phyloP scores from a whole-genome alignment of 2,113 vertebrate genomes.

The Probosciger aterrimus region DNA sequence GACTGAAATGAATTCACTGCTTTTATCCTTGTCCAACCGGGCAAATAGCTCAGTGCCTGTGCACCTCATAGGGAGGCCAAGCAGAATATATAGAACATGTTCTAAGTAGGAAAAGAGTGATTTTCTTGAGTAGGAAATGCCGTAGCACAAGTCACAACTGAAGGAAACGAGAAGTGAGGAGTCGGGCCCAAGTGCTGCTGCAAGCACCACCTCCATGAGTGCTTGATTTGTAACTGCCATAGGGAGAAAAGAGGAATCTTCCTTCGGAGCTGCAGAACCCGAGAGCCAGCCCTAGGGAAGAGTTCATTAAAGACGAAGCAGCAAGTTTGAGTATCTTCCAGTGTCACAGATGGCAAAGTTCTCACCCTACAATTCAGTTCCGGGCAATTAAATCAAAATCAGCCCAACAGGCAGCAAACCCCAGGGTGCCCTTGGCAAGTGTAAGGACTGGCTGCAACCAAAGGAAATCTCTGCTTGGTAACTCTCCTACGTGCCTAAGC shows the following conservation, averaged over 20 bases:
- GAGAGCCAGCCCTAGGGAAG: neutral
- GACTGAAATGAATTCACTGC: constrained; percentile 7
- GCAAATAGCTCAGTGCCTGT: neutral
- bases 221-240: rapidly evolving
- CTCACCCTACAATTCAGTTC: neutral
- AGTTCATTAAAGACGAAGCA: neutral
- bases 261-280: neutral
- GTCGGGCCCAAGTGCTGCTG: neutral
- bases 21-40: neutral
- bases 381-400: neutral
- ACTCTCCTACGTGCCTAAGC: neutral
- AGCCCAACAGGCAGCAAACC: neutral
- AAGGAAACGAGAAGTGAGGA: neutral
- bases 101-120: neutral
- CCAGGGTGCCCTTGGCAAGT: neutral
- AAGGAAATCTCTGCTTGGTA: neutral
- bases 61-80: neutral
- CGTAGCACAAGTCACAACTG: neutral
- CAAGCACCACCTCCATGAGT: neutral
- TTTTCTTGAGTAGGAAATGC: neutral
- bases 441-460: neutral
- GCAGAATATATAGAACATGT: rapidly evolving
- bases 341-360: neutral
- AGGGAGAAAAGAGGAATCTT: neutral
- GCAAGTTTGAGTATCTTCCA: neutral